Evolutionary conservation across 2,888 invertebrate genomes (phyloP).

Genomic region (Tetranychus truncatus): DNA sequence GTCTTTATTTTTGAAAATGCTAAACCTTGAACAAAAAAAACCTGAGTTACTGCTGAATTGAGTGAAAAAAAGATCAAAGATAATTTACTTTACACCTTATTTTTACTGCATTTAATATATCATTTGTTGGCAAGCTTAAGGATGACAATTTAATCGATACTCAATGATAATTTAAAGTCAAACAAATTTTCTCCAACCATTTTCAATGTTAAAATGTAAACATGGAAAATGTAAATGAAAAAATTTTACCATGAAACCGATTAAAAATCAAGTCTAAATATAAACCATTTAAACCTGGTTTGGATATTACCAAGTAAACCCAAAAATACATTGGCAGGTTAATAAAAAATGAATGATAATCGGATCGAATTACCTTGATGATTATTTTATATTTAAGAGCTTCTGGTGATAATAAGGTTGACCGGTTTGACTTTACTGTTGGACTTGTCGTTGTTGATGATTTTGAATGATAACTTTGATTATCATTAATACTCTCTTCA

Average conservation of each 20-base stretch:
- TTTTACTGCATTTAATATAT: not conserved
- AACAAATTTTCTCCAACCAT: constrained; percentile 11
- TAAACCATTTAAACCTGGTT: not conserved
- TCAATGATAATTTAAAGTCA: not conserved
- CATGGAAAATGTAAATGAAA: too few relatives aligned
- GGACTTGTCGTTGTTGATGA: constrained; percentile 26
- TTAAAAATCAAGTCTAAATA: not conserved
- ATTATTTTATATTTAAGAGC: constrained; percentile 33
- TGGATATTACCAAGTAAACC: too few relatives aligned
- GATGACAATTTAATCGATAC: not conserved
- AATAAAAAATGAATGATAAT: too few relatives aligned
- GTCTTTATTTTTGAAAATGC: too few relatives aligned
- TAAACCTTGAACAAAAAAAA: too few relatives aligned
- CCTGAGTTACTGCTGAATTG: too few relatives aligned
- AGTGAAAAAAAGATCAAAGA: too few relatives aligned
- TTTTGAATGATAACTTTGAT: not conserved
- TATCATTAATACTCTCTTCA: not conserved
- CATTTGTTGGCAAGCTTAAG: not conserved
- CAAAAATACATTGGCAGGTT: too few relatives aligned
- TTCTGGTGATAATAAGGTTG: constrained; percentile 32
- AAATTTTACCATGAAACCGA: too few relatives aligned
- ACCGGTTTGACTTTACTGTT: too few relatives aligned
- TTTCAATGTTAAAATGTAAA: constrained; percentile 23
- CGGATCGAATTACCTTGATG: constrained; percentile 29
- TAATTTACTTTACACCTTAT: too few relatives aligned